Evolutionary conservation across 2,797 vertebrate species (phyloP).

Genomic region (Oryzias sinensis): DNA sequence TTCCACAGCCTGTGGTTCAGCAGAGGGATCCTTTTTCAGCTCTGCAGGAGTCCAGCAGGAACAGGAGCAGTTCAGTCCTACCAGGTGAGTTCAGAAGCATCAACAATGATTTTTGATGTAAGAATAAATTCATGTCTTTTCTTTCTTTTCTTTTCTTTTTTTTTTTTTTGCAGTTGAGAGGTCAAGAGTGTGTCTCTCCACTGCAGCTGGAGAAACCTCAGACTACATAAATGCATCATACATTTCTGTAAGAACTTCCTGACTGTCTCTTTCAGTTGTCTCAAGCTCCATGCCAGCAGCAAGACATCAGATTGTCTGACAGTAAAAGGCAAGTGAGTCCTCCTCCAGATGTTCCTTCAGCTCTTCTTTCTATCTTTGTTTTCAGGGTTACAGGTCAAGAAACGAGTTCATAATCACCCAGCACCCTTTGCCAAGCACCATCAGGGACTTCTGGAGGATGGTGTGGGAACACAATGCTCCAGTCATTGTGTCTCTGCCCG

Average conservation of each 20-base stretch:
- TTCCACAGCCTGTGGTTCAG: slow-evolving; percentile 81
- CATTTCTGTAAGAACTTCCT: slow-evolving; percentile 81
- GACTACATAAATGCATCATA: slow-evolving; percentile 98
- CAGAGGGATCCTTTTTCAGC: slow-evolving; percentile 84
- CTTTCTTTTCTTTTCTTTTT: neutral
- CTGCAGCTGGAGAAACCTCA: slow-evolving; percentile 81
- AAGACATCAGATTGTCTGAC: no score
- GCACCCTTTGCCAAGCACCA: slow-evolving; percentile 87
- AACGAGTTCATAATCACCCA: slow-evolving; percentile 95
- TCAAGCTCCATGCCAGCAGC: no score
- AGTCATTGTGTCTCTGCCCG: slow-evolving; percentile 87
- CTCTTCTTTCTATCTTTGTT: slow-evolving; percentile 6
- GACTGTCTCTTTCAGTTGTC: no score
- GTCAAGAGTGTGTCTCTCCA: slow-evolving; percentile 87
- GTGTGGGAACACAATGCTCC: slow-evolving; percentile 94
- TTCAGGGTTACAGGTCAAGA: slow-evolving; percentile 89
- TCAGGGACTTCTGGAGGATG: slow-evolving; percentile 97
- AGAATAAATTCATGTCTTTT: neutral
- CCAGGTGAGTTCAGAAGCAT: slow-evolving; percentile 78
- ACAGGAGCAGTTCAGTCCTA: slow-evolving; percentile 84
- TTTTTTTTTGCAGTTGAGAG: slow-evolving; percentile 82
- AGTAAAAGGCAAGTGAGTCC: no score
- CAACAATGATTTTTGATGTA: no score
- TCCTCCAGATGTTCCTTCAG: neutral
- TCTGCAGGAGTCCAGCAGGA: slow-evolving; percentile 87